These are phyloP conservation scores for Drosophila rellima DNA, from an alignment of 2,888 invertebrate genomes.

Conservation along the genomic window DNA sequence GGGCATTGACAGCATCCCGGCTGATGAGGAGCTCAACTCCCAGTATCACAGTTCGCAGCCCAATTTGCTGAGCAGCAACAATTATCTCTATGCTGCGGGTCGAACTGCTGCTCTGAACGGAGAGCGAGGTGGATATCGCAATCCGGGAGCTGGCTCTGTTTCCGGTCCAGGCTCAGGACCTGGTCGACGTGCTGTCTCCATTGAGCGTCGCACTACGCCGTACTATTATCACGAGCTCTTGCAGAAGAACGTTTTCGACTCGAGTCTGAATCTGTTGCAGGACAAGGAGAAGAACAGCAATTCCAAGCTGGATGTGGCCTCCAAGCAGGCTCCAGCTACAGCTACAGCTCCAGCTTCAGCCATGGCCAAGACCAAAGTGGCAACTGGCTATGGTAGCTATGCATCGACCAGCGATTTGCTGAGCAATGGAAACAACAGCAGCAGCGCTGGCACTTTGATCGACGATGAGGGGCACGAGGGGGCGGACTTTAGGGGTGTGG, in stretches of 20 bases:
- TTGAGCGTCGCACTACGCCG: slow-evolving; percentile 84
- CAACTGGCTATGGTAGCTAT: slow-evolving; percentile 44
- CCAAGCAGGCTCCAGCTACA: slow-evolving; percentile 30
- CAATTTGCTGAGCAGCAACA: slow-evolving; percentile 74
- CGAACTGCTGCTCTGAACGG: slow-evolving; percentile 45
- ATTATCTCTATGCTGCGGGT: slow-evolving; percentile 72
- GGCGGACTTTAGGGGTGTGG: slow-evolving; percentile 60
- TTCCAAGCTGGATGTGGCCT: slow-evolving; percentile 47
- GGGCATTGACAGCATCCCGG: slow-evolving; percentile 47
- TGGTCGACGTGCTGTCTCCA: slow-evolving; percentile 64
- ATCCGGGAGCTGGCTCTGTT: slow-evolving; percentile 23
- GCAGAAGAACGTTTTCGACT: slow-evolving; percentile 84
- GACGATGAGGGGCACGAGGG: slow-evolving; percentile 61
- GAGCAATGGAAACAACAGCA: slow-evolving; percentile 70
- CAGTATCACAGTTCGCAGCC: slow-evolving; percentile 83
- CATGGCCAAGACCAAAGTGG: slow-evolving; percentile 56
- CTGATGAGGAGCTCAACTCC: slow-evolving; percentile 46
- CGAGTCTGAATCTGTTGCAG: slow-evolving; percentile 84
- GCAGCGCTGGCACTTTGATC: slow-evolving; percentile 76
- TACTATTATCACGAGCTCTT: slow-evolving; percentile 85
- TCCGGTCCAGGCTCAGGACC: neutral
- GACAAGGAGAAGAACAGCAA: slow-evolving; percentile 72
- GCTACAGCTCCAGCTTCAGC: slow-evolving; percentile 33
- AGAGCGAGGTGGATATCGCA: slow-evolving; percentile 31
- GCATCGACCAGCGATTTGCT: slow-evolving; percentile 74